Evolutionary conservation across 2,797 vertebrate genomes (phyloP).

Genomic region (Perdix hodgsoniae): DNA sequence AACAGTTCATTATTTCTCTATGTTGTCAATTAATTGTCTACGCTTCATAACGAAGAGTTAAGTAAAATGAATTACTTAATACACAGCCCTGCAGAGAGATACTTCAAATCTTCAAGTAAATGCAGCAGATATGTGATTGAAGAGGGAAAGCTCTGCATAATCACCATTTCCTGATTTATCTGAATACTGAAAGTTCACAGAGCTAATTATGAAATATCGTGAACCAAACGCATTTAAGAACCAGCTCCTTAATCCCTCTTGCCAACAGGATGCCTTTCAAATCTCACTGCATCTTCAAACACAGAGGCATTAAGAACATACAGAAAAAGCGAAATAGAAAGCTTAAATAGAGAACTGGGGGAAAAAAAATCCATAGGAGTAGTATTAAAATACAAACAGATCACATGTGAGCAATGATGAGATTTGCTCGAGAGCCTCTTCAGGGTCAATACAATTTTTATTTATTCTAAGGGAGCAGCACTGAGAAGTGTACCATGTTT

Average conservation of each 20-base stretch:
- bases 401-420: rapidly evolving
- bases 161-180: neutral
- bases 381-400: neutral
- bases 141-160: neutral
- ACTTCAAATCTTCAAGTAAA: neutral
- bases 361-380: neutral
- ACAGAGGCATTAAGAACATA: neutral
- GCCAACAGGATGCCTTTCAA: neutral
- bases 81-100: conserved; percentile 1
- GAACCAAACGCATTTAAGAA: neutral
- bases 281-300: neutral
- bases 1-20: neutral
- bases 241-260: neutral
- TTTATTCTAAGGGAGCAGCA: neutral
- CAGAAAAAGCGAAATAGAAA: neutral
- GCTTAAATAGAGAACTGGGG: neutral
- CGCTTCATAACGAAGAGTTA: neutral
- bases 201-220: neutral
- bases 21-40: rapidly evolving
- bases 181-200: neutral
- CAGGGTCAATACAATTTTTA: neutral
- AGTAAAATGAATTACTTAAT: conserved; percentile 33
- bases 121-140: rapidly evolving
- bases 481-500: neutral
- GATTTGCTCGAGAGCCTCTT: neutral